These are phyloP conservation scores for Blennius ocellaris DNA, from an alignment of 2,113 vertebrate genomes.

Conservation along the genomic window DNA sequence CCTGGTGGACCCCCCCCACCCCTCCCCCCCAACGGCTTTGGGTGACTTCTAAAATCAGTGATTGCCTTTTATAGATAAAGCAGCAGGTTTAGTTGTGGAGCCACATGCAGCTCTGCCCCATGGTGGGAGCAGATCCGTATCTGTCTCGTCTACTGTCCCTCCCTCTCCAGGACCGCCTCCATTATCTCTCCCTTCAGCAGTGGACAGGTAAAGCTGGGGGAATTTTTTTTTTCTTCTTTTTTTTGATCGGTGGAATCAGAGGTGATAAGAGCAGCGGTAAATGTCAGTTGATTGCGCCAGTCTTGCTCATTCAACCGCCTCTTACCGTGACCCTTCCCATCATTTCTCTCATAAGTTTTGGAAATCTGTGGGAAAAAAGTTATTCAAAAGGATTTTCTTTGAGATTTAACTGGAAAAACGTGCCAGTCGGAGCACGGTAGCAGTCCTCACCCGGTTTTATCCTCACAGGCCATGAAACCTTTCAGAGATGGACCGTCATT, in stretches of 20 bases:
- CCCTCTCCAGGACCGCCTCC: slow-evolving; percentile 47
- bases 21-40: slow-evolving; percentile 47
- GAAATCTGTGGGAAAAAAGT: not conserved
- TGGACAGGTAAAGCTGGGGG: slow-evolving; percentile 37
- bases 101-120: slow-evolving; percentile 53
- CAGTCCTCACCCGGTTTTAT: slow-evolving; percentile 24
- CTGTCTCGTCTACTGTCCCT: slow-evolving; percentile 53
- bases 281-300: slow-evolving; percentile 46
- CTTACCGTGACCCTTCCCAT: not conserved
- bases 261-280: slow-evolving; percentile 35
- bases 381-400: not conserved
- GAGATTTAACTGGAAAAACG: not conserved
- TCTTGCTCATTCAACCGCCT: slow-evolving; percentile 26
- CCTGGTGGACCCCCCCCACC: slow-evolving; percentile 7
- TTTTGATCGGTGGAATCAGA: slow-evolving; percentile 32
- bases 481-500: slow-evolving; percentile 1
- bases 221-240: slow-evolving; percentile 18
- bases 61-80: slow-evolving; percentile 75
- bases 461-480: slow-evolving; percentile 9
- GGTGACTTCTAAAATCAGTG: slow-evolving; percentile 44
- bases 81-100: slow-evolving; percentile 57
- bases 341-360: not conserved
- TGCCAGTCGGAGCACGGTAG: not conserved
- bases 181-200: slow-evolving; percentile 57
- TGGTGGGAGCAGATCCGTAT: slow-evolving; percentile 54